Evolutionary conservation across 2,888 invertebrate species (phyloP), one percentile per base, ranked within the genome.

Genomic region (Lamellibrachia satsuma): DNA sequence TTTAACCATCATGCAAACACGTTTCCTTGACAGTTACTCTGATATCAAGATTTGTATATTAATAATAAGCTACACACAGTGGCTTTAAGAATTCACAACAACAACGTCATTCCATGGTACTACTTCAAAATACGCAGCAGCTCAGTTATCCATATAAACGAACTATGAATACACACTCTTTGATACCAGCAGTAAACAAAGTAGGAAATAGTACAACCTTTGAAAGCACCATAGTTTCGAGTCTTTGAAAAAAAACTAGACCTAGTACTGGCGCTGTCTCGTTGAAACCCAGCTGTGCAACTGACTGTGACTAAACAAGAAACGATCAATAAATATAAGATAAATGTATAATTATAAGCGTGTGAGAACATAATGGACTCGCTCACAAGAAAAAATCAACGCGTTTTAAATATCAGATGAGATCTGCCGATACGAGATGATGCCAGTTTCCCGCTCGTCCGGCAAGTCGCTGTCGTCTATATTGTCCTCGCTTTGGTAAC

Each of bases 401-500:
- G 15, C 22, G 75, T 15, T 75, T 55, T 75, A n/a, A n/a, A n/a
- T n/a, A 22, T 15, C 22, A 22, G 0, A n/a, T 6, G 75, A 75
- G 75, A 75, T 75, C 75, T 75, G 75, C 75, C 75, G 75, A 22
- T 75, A 15, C 75, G 75, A 75, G 75, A n/a, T 15, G 15, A 22
- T 75, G 75, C 3, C 15, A 3, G n/a, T 1, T 6, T 75, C 75
- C 22, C 15, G 75, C 15, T 75, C 75, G 22, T 75, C 75, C 22
- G 75, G 75, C 6, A 75, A n/a, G 90, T 60, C 93, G 75, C 39
- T 39, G 39, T 93, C 93, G 60, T 94, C 93, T 15, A 94, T 92
- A 91, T 93, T 93, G 55, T 94, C 93, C 11, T 92, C 93, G 60
- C 93, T 94, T 91, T 94, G 93, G 91, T 94, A 94, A 52, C 94